Conservation (phyloP, 2,888 invertebrate species). For the Osmoderma eremita region DNA sequence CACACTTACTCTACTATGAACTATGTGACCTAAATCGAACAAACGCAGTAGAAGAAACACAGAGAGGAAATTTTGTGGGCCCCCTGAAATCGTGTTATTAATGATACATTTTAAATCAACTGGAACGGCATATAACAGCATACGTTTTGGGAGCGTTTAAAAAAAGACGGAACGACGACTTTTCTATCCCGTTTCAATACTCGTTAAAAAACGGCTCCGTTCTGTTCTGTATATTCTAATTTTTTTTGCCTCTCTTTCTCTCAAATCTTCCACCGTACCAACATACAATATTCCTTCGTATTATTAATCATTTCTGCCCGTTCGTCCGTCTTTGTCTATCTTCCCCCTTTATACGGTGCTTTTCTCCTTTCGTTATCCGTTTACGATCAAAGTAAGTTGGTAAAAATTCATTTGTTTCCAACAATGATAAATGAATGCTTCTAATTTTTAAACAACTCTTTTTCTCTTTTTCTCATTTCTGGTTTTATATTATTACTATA, state of each 20-base stretch:
- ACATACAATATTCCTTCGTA: constrained; percentile 45
- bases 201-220: constrained; percentile 51
- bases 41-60: too few relatives aligned
- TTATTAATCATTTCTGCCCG: constrained; percentile 57
- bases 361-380: constrained; percentile 56
- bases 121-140: constrained; percentile 36
- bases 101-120: constrained; percentile 53
- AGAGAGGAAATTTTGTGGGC: too few relatives aligned
- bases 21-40: too few relatives aligned
- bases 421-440: constrained; percentile 61
- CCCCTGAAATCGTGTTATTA: constrained; percentile 49
- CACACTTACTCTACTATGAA: too few relatives aligned
- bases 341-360: constrained; percentile 9
- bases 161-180: constrained; percentile 21
- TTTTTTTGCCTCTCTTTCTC: constrained; percentile 42
- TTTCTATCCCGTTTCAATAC: constrained; percentile 47
- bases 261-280: constrained; percentile 39
- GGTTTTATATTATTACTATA: constrained; percentile 5
- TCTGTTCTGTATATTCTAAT: constrained; percentile 47
- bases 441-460: constrained; percentile 57
- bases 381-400: constrained; percentile 59
- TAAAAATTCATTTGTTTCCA: constrained; percentile 62
- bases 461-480: constrained; percentile 44
- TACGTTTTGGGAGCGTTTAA: constrained; percentile 40
- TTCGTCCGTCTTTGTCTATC: constrained; percentile 42